Evolutionary conservation across 1,140 invertebrate species (phyloP), one percentile per base, ranked within the genome.

Genomic region (Plodia interpunctella): DNA sequence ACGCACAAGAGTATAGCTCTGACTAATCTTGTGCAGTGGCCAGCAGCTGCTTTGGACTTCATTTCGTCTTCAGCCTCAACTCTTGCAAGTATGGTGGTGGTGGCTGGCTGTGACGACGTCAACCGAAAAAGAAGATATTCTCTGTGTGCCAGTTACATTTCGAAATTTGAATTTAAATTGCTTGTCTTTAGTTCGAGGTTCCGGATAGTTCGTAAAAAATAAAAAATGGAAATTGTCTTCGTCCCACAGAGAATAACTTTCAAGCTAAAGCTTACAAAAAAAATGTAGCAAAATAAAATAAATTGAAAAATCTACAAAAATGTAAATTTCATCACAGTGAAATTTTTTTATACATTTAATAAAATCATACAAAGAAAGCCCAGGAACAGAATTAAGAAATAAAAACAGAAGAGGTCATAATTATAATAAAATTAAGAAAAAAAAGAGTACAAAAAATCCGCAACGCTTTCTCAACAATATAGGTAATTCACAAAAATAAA

Each of bases 11-110:
- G 95, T 96, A 93, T 88, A 92, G 88, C 38, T 89, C 72, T 89
- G 78, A 93, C 94, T 95, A 96, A 96, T 97, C 96, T 96, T 97
- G 96, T 94, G 95, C 95, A 96, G 95, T 96, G 96, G 95, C 94
- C 95, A 97, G 95, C 95, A 96, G 95, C 95, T 97, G 94, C 93
- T 94, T 93, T 95, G 92, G 92, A 91, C 88, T 92, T 92, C 93
- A 91, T 83, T 83, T 19, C 49, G 20, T 62, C 55, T 63, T 57
- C 51, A 53, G 51, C 51, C 51, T 53, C 18, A 17, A 51, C 49
- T 51, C 51, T 21, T 53, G 18, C 51, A 21, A 53, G 51, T 20
- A n/a, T 53, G 51, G 10, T 53, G 49, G 18, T 20, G 19, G 15
- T 25, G 9, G 11, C 21, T 20, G 51, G 51, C 51, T 53, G 51